phyloP scores from a whole-genome alignment of 2,797 vertebrate species.

The Xyrichtys novacula region DNA sequence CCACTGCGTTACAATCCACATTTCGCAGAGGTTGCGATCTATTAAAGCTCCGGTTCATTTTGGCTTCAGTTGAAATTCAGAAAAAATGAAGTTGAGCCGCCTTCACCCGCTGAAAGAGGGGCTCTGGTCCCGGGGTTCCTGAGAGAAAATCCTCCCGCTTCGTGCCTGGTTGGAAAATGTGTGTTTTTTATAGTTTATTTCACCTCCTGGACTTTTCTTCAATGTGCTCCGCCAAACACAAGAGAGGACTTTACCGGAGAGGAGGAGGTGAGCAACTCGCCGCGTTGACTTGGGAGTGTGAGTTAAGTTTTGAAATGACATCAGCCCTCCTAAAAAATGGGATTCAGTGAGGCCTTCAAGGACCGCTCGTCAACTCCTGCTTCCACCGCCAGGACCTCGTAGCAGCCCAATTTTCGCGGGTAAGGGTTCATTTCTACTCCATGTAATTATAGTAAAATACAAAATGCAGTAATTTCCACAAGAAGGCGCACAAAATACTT shows the following conservation, averaged over 20 bases:
- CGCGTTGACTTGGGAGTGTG: constrained; percentile 74
- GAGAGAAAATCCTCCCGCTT: constrained; percentile 42
- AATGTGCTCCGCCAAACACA: constrained; percentile 27
- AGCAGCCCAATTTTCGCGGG: neutral
- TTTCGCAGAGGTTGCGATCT: constrained; percentile 92
- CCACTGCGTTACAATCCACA: constrained; percentile 90
- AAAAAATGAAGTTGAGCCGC: constrained; percentile 54
- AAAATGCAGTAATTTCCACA: too few relatives aligned
- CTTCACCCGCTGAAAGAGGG: constrained; percentile 69
- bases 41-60: constrained; percentile 96
- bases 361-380: constrained; percentile 6
- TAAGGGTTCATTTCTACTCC: neutral
- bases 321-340: constrained; percentile 77
- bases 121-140: constrained; percentile 56
- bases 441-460: neutral
- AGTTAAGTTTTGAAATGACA: constrained; percentile 87
- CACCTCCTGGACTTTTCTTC: constrained; percentile 27
- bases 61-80: constrained; percentile 69
- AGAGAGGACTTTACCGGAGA: constrained; percentile 50
- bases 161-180: constrained; percentile 18
- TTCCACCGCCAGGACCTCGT: neutral
- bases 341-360: constrained; percentile 50
- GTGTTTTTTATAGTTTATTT: constrained; percentile 11
- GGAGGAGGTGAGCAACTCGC: constrained; percentile 61
- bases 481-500: too few relatives aligned